phyloP scores from a whole-genome alignment of 2,888 invertebrate species.

The Polyploca ridens region DNA sequence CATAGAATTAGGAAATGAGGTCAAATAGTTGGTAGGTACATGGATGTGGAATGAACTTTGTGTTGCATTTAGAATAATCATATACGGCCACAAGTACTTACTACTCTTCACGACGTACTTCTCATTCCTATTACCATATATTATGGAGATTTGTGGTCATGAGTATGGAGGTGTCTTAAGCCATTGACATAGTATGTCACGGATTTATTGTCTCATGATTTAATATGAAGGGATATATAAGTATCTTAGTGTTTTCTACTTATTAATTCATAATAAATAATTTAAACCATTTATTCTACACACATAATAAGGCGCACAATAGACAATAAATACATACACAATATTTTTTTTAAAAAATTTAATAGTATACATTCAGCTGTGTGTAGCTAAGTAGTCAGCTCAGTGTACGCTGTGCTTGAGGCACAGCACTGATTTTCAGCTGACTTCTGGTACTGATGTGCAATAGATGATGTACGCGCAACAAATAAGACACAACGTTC shows the following conservation, averaged over 20 bases:
- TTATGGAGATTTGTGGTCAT: neutral
- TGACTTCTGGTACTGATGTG: too few species aligned
- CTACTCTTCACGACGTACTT: neutral
- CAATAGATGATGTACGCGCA: too few species aligned
- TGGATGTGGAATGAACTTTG: neutral
- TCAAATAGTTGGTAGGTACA: neutral
- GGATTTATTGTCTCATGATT: neutral
- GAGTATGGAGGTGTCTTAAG: neutral
- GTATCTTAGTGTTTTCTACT: neutral
- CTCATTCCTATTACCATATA: neutral
- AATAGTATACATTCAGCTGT: too few species aligned
- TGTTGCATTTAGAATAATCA: constrained; percentile 1
- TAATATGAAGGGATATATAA: neutral
- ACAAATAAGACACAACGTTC: too few species aligned
- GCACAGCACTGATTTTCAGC: too few species aligned
- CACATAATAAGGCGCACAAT: too few species aligned
- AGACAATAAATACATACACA: too few species aligned
- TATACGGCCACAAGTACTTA: neutral
- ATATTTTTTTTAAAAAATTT: too few species aligned
- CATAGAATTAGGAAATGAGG: neutral
- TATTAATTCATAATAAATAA: neutral
- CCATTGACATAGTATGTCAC: neutral
- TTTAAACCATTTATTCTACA: too few species aligned
- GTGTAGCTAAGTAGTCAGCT: too few species aligned
- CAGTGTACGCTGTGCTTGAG: too few species aligned